Percentiles rank a stretch among this genome's conserved stretches.
Evolutionary conservation across 2,113 vertebrate genomes (phyloP).

Genomic region (Poeciliopsis occidentalis): DNA sequence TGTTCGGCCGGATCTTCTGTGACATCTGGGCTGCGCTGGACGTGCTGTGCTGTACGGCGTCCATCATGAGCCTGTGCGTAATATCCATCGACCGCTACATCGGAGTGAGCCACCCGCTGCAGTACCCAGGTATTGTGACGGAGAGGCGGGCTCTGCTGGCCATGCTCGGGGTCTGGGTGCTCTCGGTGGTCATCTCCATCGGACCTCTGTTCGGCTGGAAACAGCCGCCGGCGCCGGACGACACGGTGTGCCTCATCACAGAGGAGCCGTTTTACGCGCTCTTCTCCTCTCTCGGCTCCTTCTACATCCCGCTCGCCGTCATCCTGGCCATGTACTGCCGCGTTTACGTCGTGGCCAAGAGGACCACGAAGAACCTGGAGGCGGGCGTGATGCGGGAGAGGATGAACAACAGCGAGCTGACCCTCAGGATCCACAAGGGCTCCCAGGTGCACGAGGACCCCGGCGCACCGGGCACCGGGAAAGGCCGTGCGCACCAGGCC

Average conservation of each 20-base stretch:
- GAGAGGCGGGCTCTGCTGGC: conserved; percentile 89
- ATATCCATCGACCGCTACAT: conserved; percentile 98
- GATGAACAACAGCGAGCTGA: conserved; percentile 92
- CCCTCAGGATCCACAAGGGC: conserved; percentile 93
- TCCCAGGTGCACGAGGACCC: conserved; percentile 85
- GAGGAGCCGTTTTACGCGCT: conserved; percentile 96
- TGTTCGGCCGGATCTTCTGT: conserved; percentile 93
- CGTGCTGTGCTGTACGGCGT: conserved; percentile 96
- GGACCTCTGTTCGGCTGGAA: conserved; percentile 97
- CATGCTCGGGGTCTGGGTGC: conserved; percentile 91
- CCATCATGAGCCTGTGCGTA: conserved; percentile 94
- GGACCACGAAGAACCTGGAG: conserved; percentile 95
- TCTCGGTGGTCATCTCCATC: conserved; percentile 95
- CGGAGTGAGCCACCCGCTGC: conserved; percentile 92
- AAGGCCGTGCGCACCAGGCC: conserved; percentile 84
- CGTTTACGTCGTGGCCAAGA: conserved; percentile 94
- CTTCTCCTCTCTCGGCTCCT: conserved; percentile 97
- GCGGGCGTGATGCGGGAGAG: conserved; percentile 95
- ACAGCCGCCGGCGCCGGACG: conserved; percentile 89
- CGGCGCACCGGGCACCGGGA: conserved; percentile 72
- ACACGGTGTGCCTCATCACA: conserved; percentile 89
- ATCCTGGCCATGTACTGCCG: conserved; percentile 96
- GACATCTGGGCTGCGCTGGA: conserved; percentile 98
- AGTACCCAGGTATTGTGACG: conserved; percentile 92
- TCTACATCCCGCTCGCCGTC: conserved; percentile 93